Percentiles rank a stretch among this genome's conserved stretches.
Evolutionary conservation across 2,888 invertebrate species (phyloP).

Genomic region (Noctua janthe): DNA sequence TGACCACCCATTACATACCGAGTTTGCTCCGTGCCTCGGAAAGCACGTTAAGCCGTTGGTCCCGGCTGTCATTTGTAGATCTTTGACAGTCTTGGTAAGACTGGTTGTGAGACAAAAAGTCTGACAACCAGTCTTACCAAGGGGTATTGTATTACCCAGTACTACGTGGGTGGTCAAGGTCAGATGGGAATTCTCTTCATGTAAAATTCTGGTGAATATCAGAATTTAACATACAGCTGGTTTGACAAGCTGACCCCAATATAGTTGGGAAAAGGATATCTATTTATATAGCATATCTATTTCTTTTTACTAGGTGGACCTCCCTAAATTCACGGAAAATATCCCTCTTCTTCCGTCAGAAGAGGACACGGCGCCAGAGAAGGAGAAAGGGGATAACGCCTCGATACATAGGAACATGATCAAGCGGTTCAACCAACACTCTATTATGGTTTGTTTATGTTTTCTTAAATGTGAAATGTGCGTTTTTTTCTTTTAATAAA

Average conservation of each 20-base stretch:
- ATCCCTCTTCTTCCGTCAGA: conserved; percentile 78
- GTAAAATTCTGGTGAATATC: no score
- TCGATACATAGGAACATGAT: conserved; percentile 98
- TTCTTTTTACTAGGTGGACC: conserved; percentile 90
- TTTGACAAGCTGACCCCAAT: background rate
- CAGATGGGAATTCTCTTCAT: background rate
- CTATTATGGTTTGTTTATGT: conserved; percentile 94
- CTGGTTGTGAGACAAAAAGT: no score
- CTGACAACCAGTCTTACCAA: background rate
- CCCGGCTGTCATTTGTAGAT: background rate
- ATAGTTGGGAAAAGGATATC: no score
- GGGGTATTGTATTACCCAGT: background rate
- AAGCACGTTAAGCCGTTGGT: background rate
- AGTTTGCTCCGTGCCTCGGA: background rate
- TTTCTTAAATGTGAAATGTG: background rate
- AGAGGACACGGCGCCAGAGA: conserved; percentile 77
- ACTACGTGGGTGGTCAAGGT: background rate
- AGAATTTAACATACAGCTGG: background rate
- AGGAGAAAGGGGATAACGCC: conserved; percentile 80
- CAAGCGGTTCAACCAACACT: conserved; percentile 99
- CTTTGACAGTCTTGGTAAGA: no score
- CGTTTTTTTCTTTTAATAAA: background rate
- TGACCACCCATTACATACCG: background rate
- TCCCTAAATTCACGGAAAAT: conserved; percentile 95
- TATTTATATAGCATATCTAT: no score